Evolutionary conservation across 2,113 vertebrate genomes (phyloP).

Genomic region (Anguilla japonica): DNA sequence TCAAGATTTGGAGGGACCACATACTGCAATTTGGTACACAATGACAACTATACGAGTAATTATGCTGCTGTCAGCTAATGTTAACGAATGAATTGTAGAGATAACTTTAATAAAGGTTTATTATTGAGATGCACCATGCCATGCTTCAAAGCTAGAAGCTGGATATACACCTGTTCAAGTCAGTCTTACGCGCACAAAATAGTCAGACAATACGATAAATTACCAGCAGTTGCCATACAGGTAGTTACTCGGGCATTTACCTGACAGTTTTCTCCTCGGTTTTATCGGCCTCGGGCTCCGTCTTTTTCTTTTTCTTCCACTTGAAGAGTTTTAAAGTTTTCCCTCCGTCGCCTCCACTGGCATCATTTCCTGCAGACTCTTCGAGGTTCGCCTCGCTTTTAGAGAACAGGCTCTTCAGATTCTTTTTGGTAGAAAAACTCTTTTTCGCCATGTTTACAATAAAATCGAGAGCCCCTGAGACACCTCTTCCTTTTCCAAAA

Average conservation of each 20-base stretch:
- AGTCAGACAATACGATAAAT: background rate
- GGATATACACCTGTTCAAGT: too few relatives aligned
- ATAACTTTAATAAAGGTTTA: too few relatives aligned
- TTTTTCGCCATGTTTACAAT: slow-evolving; percentile 56
- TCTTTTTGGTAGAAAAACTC: slow-evolving; percentile 37
- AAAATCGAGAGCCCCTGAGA: background rate
- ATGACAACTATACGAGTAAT: too few relatives aligned
- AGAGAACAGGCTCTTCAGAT: slow-evolving; percentile 60
- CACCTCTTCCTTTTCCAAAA: background rate
- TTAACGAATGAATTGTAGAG: too few relatives aligned
- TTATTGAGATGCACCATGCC: background rate
- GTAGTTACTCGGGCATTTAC: slow-evolving; percentile 10
- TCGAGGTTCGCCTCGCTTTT: slow-evolving; percentile 50
- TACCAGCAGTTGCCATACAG: background rate
- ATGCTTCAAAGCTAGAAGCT: background rate
- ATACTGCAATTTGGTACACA: too few relatives aligned
- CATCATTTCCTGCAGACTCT: slow-evolving; percentile 35
- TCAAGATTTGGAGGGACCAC: too few relatives aligned
- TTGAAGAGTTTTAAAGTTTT: slow-evolving; percentile 50
- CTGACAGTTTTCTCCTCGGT: slow-evolving; percentile 2
- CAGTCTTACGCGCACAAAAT: too few relatives aligned
- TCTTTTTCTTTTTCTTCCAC: slow-evolving; percentile 51
- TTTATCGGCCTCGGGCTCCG: slow-evolving; percentile 20
- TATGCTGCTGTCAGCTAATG: too few relatives aligned
- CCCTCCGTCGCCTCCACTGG: background rate